Base-by-base conservation (phyloP, 2,797 vertebrate genomes). In the Coccyzus lansbergi region DNA sequence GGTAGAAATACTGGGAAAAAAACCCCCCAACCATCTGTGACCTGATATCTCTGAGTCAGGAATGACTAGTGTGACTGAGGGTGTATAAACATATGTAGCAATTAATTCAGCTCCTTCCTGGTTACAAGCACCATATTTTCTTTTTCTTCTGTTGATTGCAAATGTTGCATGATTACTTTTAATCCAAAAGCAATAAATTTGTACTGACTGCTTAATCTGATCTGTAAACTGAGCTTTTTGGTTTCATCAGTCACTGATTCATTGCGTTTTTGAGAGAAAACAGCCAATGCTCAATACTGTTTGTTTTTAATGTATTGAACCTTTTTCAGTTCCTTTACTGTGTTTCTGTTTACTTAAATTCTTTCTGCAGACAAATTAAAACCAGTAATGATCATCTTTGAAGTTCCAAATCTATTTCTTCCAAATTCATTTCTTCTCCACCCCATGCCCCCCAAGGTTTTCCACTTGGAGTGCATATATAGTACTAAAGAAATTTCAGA, bases 151-250 rank as follows among this genome's bases (percentile, higher is more conserved):
- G 29, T 74, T 88, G 92, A 71, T 88, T 91, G 46, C 46, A 89
- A 83, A 64, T 48, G 64, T 83, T 77, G 72, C 1, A 1, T 92
- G 86, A 91, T 91, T 79, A 59, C 49, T 88, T 94, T 92, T 81
- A 93, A 89, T 92, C 68, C 81, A 95, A 91, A 92, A 88, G 72
- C 49, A 92, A 92, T 93, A 94, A 71, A 93, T 94, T 80, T 91
- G n/a, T 83, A 56, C 78, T 53, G 86, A 55, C 56, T 75, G 74
- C 63, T 88, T 94, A 86, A 90, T 92, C 92, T 92, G 67, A 89
- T 91, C 76, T 89, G 60, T 80, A 94, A 95, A 92, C 9, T 28
- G 46, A 92, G 49, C 18, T 86, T 58, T 94, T 81, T 76, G 38
- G 22, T 87, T 93, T 95, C 79, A 88, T 82, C 86, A 93, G 75